Conservation (phyloP, 2,888 invertebrate species). For the Agrochola macilenta region DNA sequence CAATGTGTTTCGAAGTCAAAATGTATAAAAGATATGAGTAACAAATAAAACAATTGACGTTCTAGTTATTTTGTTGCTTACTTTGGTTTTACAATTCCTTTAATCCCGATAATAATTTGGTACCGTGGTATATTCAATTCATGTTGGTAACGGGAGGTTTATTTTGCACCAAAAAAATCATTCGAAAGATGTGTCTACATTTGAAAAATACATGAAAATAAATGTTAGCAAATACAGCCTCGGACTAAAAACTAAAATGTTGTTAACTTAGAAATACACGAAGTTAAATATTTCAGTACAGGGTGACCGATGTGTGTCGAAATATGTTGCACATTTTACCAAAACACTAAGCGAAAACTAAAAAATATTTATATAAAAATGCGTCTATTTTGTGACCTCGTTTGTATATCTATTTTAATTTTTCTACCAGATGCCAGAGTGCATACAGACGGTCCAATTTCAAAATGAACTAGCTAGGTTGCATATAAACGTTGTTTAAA, state of each 20-base stretch:
- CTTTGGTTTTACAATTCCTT: constrained; percentile 46
- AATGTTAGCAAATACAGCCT: constrained; percentile 68
- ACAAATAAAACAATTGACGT: constrained; percentile 35
- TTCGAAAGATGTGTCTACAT: constrained; percentile 6
- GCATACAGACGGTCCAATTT: constrained; percentile 14
- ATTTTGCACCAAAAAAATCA: constrained; percentile 18
- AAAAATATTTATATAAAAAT: background rate
- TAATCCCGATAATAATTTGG: constrained; percentile 9
- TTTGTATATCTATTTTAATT: constrained; percentile 24
- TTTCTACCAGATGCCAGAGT: background rate
- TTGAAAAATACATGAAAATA: constrained; percentile 45
- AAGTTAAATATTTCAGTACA: constrained; percentile 85
- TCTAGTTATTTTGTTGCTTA: constrained; percentile 16
- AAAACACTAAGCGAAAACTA: constrained; percentile 2
- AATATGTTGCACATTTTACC: constrained; percentile 55
- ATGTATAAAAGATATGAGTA: constrained; percentile 1
- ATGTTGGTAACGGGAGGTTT: constrained; percentile 29
- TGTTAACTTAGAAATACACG: constrained; percentile 80
- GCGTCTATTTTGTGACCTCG: constrained; percentile 29
- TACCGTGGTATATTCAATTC: constrained; percentile 7
- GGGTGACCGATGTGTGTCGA: constrained; percentile 46
- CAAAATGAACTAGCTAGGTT: constrained; percentile 15
- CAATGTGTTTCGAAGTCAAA: constrained; percentile 23
- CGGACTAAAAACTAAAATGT: constrained; percentile 79
- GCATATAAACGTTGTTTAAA: constrained; percentile 6